Evolutionary conservation across 2,113 vertebrate species (phyloP).

Genomic region (Dasyprocta punctata): DNA sequence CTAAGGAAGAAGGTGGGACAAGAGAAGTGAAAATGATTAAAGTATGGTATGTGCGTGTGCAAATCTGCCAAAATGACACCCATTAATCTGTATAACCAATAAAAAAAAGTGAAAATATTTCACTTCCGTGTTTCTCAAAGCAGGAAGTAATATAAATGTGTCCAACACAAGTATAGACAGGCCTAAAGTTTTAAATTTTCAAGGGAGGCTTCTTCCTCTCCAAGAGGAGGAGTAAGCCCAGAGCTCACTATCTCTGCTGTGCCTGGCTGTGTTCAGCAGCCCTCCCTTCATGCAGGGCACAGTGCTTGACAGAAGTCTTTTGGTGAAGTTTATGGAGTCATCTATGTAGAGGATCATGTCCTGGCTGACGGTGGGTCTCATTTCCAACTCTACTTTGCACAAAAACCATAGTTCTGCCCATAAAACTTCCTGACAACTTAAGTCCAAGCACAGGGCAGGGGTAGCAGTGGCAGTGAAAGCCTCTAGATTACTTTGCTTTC

Average conservation of each 20-base stretch:
- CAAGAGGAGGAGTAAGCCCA: not conserved
- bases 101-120: not conserved
- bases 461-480: not conserved
- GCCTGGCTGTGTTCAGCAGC: not conserved
- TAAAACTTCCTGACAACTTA: not conserved
- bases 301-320: no score
- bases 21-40: not conserved
- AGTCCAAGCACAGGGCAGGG: not conserved
- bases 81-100: not conserved
- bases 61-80: not conserved
- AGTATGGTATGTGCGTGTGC: not conserved
- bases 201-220: not conserved
- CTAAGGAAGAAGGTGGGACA: not conserved
- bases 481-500: not conserved
- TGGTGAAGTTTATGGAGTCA: no score
- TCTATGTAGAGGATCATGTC: no score
- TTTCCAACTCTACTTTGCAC: not conserved
- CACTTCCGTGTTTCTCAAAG: not conserved
- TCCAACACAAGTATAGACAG: not conserved
- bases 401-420: not conserved
- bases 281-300: not conserved
- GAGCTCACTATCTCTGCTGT: not conserved
- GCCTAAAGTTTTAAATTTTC: not conserved
- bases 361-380: not conserved
- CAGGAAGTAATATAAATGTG: not conserved